Evolutionary conservation across 2,113 vertebrate genomes (phyloP), one percentile per base, ranked within the genome.

Genomic region (Poecile atricapillus): DNA sequence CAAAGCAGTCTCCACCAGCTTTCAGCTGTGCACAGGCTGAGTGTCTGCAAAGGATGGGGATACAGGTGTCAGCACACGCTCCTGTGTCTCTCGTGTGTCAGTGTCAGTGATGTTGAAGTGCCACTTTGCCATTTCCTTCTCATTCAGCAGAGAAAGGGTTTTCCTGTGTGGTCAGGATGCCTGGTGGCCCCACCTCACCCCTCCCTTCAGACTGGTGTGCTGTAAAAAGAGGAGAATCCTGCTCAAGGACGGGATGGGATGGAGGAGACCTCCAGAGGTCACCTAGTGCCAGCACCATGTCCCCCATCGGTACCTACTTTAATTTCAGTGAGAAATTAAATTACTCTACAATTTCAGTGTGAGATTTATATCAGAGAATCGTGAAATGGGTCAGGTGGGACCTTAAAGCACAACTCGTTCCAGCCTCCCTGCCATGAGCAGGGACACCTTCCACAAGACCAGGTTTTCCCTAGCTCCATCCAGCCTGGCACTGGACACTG

Each of bases 331-430:
- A 65, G 6, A 75, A 12, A 22, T 92, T 86, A 39, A 39, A 39
- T 39, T 39, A 39, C 11, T 39, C 12, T 39, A 39, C 9, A 5
- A 25, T 46, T 52, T 13, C 25, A n/a, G 0, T 10, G 37, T 62
- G 6, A 75, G 14, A 22, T 92, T 83, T 37, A 2, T 7, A 7
- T 12, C 46, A n/a, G 0, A 52, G 39, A 10, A 7, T 13, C 41
- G 13, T 31, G 55, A 30, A 41, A 35, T 33, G 49, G 20, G 4
- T 43, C 52, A 46, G 47, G n/a, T 47, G 44, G 53, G 28, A 30
- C 28, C 13, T 9, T 23, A 15, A 19, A 47, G 46, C 11, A n/a
- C 78, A 1, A 11, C 39, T 27, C 0, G 0, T 30, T 14, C 44
- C 69, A 82, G 11, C 11, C 4, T 37, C 28, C 6, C 11, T 67